phyloP scores from a whole-genome alignment of 2,888 invertebrate genomes.

The Neocrepidodera transversa region DNA sequence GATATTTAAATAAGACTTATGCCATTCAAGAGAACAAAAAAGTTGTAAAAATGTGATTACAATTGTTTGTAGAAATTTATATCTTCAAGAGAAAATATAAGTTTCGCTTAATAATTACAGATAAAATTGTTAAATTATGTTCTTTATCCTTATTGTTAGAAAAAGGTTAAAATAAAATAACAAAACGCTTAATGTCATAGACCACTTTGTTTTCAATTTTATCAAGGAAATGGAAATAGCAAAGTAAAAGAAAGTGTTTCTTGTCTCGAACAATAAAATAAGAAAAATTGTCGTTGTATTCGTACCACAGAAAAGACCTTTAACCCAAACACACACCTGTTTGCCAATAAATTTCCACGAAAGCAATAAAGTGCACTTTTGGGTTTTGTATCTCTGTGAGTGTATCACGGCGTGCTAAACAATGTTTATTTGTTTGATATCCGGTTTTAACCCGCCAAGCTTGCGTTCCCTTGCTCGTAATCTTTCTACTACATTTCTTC shows the following conservation, averaged over 20 bases:
- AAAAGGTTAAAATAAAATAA: too few relatives aligned
- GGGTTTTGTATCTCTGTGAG: constrained; percentile 27
- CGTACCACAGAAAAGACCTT: background rate
- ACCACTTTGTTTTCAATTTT: too few relatives aligned
- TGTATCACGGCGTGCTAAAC: constrained; percentile 44
- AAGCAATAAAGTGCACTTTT: constrained; percentile 37
- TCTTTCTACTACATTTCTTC: constrained; percentile 55
- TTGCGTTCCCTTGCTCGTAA: constrained; percentile 46
- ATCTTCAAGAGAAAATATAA: too few relatives aligned
- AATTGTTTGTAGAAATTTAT: too few relatives aligned
- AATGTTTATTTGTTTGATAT: constrained; percentile 56
- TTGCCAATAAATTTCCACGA: constrained; percentile 30
- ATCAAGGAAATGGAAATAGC: too few relatives aligned
- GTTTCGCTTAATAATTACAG: too few relatives aligned
- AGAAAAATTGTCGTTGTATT: background rate
- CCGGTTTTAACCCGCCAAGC: constrained; percentile 49
- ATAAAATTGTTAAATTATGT: too few relatives aligned
- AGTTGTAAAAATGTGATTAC: too few relatives aligned
- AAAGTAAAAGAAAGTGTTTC: constrained; percentile 1
- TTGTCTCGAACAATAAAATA: background rate
- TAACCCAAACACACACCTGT: constrained; percentile 13
- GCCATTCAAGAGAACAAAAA: too few relatives aligned
- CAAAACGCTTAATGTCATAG: too few relatives aligned
- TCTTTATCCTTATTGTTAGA: too few relatives aligned
- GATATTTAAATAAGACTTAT: too few relatives aligned